Conservation (phyloP, 2,888 invertebrate species). For the Eledone cirrhosa region DNA sequence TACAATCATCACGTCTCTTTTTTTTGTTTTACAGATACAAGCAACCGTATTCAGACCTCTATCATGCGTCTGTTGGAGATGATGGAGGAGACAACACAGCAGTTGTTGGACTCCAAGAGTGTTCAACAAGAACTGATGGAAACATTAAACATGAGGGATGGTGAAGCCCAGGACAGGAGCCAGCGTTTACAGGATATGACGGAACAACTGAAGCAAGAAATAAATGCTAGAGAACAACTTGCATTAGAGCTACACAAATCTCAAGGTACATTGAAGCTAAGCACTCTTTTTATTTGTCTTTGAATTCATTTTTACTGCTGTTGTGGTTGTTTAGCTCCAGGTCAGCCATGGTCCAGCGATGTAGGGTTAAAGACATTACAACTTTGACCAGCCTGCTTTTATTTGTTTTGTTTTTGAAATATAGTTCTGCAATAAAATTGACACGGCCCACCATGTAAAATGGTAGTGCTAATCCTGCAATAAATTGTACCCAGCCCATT, state of each 20-base stretch:
- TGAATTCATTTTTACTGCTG: not conserved
- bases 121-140: slow-evolving; percentile 55
- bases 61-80: slow-evolving; percentile 59
- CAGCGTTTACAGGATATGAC: slow-evolving; percentile 53
- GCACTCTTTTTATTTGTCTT: not conserved
- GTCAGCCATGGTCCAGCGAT: too few species aligned
- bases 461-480: too few species aligned
- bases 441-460: too few species aligned
- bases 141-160: slow-evolving; percentile 44
- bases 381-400: too few species aligned
- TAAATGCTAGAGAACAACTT: slow-evolving; percentile 61
- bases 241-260: slow-evolving; percentile 64
- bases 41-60: slow-evolving; percentile 55
- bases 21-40: slow-evolving; percentile 47
- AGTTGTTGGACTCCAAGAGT: slow-evolving; percentile 53
- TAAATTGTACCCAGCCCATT: too few species aligned
- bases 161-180: slow-evolving; percentile 45
- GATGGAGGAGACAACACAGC: slow-evolving; percentile 55
- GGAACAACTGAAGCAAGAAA: slow-evolving; percentile 54
- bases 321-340: too few species aligned
- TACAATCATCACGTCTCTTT: too few species aligned
- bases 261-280: slow-evolving; percentile 54
- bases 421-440: too few species aligned
- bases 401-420: too few species aligned
- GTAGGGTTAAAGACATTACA: too few species aligned